These are phyloP conservation scores for Jordanella pulchra DNA, from an alignment of 2,797 vertebrate genomes.

Conservation along the genomic window DNA sequence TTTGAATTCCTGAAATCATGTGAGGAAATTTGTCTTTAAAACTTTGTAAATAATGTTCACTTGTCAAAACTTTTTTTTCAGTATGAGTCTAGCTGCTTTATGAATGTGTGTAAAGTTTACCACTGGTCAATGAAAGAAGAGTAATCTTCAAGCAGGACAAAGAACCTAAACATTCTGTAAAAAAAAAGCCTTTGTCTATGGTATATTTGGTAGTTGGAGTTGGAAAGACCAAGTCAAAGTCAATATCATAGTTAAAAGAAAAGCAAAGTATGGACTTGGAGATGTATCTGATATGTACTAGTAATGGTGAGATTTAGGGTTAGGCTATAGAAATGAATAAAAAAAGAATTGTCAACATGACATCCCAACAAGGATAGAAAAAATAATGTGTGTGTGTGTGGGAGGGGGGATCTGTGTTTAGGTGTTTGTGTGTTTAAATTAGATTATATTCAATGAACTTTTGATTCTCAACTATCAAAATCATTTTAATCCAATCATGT, in stretches of 20 bases:
- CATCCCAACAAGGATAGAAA: too few species aligned
- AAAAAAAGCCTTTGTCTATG: neutral
- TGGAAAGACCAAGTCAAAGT: neutral
- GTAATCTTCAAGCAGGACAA: neutral
- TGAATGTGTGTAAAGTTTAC: too few species aligned
- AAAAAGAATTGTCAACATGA: too few species aligned
- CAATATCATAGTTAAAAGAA: too few species aligned
- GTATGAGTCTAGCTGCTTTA: neutral
- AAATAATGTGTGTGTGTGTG: too few species aligned
- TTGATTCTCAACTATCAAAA: constrained; percentile 28
- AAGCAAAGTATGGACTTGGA: too few species aligned
- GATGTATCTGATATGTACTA: too few species aligned
- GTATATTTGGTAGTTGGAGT: neutral
- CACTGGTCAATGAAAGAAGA: neutral
- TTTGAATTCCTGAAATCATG: neutral
- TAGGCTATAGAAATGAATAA: too few species aligned
- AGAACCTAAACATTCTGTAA: neutral
- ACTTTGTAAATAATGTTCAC: neutral
- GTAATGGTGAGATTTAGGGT: too few species aligned
- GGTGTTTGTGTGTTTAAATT: too few species aligned
- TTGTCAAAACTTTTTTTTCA: neutral
- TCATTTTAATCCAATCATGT: constrained; percentile 24
- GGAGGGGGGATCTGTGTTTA: too few species aligned
- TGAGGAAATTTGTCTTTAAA: neutral
- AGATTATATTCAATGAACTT: too few species aligned